These are phyloP conservation scores for Phylloscopus trochiloides DNA, from an alignment of 2,113 vertebrate genomes.

Conservation along the genomic window DNA sequence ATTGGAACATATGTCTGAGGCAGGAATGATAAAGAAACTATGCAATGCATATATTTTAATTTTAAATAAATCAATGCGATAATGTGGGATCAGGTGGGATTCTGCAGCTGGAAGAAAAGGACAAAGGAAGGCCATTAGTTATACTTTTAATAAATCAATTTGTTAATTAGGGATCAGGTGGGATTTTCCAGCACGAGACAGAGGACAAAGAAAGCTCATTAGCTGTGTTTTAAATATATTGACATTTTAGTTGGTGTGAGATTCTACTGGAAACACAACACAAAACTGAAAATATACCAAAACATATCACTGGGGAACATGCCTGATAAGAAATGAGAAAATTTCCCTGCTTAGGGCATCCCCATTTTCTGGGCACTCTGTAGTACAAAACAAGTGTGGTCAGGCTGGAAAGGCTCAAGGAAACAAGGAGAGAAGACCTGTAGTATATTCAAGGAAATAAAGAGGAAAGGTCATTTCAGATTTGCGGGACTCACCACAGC, in stretches of 20 bases:
- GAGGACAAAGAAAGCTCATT: conserved; percentile 40
- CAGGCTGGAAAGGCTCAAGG: not conserved
- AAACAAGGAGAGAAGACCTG: not conserved
- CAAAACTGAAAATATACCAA: not conserved
- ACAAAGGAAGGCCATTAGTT: conserved; percentile 36
- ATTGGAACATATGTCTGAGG: not conserved
- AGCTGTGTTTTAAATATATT: conserved; percentile 1
- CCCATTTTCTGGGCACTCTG: not conserved
- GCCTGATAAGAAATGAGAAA: not conserved
- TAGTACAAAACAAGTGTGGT: not conserved
- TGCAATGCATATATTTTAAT: not conserved
- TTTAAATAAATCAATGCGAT: conserved; percentile 29
- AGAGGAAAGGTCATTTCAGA: not conserved
- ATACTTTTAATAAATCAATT: conserved; percentile 42
- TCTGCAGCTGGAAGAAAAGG: not conserved
- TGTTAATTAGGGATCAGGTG: conserved; percentile 60
- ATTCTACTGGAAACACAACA: not conserved
- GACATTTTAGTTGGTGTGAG: not conserved
- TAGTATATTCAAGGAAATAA: not conserved
- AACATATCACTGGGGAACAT: not conserved
- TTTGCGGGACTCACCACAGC: not conserved
- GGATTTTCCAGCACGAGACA: not conserved
- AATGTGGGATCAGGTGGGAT: conserved; percentile 41
- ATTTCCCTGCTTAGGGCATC: not conserved
- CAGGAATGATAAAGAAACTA: not conserved